phyloP scores from a whole-genome alignment of 2,113 vertebrate genomes.

The Corydoras maculifer region DNA sequence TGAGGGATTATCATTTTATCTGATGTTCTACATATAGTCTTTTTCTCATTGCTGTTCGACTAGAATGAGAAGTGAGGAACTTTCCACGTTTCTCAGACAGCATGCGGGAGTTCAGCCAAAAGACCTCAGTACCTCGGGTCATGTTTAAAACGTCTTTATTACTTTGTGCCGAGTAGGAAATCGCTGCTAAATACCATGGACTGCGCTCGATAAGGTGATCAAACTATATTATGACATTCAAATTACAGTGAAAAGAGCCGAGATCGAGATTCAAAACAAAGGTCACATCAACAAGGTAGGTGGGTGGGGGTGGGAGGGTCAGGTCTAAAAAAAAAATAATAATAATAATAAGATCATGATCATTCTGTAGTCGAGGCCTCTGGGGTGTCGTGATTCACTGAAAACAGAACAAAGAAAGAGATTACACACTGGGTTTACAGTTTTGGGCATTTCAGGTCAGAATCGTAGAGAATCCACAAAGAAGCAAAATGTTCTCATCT shows the following conservation, averaged over 20 bases:
- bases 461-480: no score
- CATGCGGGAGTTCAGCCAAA: no score
- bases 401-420: constrained; percentile 9
- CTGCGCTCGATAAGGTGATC: constrained; percentile 10
- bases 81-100: no score
- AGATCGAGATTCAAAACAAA: constrained; percentile 25
- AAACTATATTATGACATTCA: constrained; percentile 20
- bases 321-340: constrained; percentile 18
- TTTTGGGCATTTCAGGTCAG: no score
- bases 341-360: constrained; percentile 21
- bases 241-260: constrained; percentile 18
- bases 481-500: no score
- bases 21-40: constrained; percentile 18
- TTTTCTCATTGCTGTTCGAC: no score
- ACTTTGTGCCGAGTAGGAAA: constrained; percentile 29
- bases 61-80: no score
- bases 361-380: constrained; percentile 61
- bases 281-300: neutral
- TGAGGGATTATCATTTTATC: constrained; percentile 49
- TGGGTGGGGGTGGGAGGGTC: neutral
- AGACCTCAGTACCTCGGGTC: neutral
- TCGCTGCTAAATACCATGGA: constrained; percentile 22
- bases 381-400: constrained; percentile 64
- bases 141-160: constrained; percentile 42
- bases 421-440: neutral